A percentile compares a stretch with the other conserved stretches of the same genome.
Evolutionary conservation across 2,113 vertebrate species (phyloP).

Genomic region (Colius striatus): DNA sequence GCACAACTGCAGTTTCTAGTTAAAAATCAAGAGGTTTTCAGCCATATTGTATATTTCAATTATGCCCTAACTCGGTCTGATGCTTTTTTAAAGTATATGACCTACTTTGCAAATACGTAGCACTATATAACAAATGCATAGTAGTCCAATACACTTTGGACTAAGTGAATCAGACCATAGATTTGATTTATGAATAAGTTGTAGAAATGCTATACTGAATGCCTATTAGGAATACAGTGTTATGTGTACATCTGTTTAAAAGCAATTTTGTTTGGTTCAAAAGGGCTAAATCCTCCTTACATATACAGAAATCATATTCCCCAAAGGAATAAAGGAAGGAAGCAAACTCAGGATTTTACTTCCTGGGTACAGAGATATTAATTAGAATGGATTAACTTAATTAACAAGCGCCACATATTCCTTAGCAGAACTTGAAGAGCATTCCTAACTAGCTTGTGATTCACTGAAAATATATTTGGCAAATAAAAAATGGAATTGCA

Average conservation of each 20-base stretch:
- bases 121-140: background rate
- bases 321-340: background rate
- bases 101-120: background rate
- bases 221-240: background rate
- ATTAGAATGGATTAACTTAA: slow-evolving; percentile 37
- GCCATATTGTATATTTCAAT: background rate
- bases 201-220: background rate
- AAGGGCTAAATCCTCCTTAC: background rate
- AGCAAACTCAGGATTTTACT: background rate
- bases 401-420: background rate
- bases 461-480: background rate
- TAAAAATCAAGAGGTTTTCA: background rate
- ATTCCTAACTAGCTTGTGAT: background rate
- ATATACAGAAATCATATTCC: background rate
- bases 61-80: background rate
- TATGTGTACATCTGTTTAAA: background rate
- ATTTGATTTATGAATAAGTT: slow-evolving; percentile 6
- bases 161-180: background rate
- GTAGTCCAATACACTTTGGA: background rate
- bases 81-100: background rate
- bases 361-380: background rate
- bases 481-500: slow-evolving; percentile 7
- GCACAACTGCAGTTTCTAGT: background rate
- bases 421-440: background rate
- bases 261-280: background rate